Percentiles rank a stretch among this genome's conserved stretches.
Conservation (phyloP, 2,797 vertebrate genomes). For the Neosilurus hyrtlii region DNA sequence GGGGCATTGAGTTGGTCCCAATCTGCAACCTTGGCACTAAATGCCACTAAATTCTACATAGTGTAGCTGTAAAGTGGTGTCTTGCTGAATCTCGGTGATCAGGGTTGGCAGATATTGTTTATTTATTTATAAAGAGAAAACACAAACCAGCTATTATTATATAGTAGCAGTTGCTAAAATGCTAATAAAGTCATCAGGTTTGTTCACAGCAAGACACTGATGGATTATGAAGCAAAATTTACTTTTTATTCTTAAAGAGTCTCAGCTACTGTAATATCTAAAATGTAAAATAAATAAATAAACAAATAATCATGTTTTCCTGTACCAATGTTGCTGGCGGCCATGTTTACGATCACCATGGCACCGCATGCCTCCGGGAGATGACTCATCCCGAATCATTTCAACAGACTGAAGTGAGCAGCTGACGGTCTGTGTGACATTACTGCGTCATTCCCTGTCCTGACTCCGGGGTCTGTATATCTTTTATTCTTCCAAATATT, state of each 20-base stretch:
- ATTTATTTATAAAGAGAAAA: background rate
- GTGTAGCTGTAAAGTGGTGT: too few relatives aligned
- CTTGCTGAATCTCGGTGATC: background rate
- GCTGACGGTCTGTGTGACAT: background rate
- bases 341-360: constrained; percentile 1
- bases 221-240: background rate
- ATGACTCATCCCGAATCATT: constrained; percentile 34
- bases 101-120: background rate
- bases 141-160: background rate
- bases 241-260: background rate
- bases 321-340: background rate
- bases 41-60: too few relatives aligned
- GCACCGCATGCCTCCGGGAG: background rate
- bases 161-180: background rate
- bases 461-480: background rate
- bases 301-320: background rate
- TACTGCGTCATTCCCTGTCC: background rate
- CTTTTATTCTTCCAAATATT: constrained; percentile 15
- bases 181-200: background rate
- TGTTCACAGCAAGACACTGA: background rate
- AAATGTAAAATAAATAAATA: background rate
- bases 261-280: background rate
- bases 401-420: background rate
- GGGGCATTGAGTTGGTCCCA: too few relatives aligned
- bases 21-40: too few relatives aligned